Conservation (phyloP, 2,797 vertebrate species). For the Silurus aristotelis region DNA sequence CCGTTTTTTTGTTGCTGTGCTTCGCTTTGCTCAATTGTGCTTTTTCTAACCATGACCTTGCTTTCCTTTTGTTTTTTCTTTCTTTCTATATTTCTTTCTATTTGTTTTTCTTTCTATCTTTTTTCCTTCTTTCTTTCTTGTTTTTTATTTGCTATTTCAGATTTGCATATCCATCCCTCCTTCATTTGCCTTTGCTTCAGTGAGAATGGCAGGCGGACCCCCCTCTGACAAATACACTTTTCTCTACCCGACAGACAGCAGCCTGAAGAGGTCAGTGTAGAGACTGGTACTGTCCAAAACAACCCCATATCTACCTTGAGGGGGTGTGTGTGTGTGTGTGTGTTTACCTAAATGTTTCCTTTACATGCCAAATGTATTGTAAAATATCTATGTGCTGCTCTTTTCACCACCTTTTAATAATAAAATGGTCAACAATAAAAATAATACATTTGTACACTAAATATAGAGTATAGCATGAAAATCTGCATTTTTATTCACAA, state of each 20-base stretch:
- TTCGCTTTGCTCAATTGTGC: slow-evolving; percentile 52
- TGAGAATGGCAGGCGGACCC: slow-evolving; percentile 67
- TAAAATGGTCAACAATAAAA: background rate
- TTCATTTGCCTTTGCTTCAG: slow-evolving; percentile 62
- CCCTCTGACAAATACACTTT: slow-evolving; percentile 68
- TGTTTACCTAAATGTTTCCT: background rate
- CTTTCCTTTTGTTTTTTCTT: slow-evolving; percentile 59
- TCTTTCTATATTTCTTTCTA: slow-evolving; percentile 8
- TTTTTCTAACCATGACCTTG: slow-evolving; percentile 60
- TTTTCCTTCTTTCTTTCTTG: slow-evolving; percentile 57
- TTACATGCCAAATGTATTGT: background rate
- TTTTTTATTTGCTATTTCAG: slow-evolving; percentile 65
- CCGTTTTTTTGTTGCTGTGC: slow-evolving; percentile 52
- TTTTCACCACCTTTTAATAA: background rate
- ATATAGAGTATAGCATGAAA: too few species aligned
- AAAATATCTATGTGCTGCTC: background rate
- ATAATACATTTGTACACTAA: too few species aligned
- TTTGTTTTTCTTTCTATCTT: slow-evolving; percentile 53
- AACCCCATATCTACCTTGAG: background rate
- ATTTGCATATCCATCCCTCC: slow-evolving; percentile 66
- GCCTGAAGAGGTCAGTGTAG: slow-evolving; percentile 69
- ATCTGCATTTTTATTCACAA: background rate
- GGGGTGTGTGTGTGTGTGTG: background rate
- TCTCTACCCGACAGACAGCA: slow-evolving; percentile 68
- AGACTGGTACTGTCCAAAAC: slow-evolving; percentile 34